These are phyloP conservation scores for Pachyseris speciosa DNA, from an alignment of 64 coral and sea anemone species.

Conservation along the genomic window DNA sequence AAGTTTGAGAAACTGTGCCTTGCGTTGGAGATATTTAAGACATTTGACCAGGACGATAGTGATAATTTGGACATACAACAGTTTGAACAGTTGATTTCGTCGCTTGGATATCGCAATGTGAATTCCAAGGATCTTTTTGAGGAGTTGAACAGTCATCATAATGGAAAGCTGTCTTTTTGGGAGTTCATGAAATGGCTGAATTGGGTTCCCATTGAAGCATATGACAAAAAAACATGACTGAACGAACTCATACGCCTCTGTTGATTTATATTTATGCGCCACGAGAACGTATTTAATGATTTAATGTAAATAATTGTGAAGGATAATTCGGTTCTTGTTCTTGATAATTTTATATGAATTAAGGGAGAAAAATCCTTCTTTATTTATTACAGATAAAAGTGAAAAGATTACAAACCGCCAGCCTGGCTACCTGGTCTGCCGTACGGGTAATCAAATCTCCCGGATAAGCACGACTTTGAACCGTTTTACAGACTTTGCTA, in stretches of 20 bases:
- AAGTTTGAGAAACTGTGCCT: constrained; percentile 59
- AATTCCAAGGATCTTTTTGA: constrained; percentile 47
- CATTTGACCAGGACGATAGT: constrained; percentile 58
- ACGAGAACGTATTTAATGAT: background rate
- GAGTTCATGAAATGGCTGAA: constrained; percentile 87
- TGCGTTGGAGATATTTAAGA: constrained; percentile 75
- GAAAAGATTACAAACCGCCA: too few species aligned
- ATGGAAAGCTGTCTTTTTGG: constrained; percentile 80
- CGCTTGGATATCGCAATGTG: constrained; percentile 58
- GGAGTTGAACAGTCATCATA: constrained; percentile 38
- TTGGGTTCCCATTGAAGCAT: constrained; percentile 60
- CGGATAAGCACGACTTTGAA: too few species aligned
- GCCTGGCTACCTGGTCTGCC: too few species aligned
- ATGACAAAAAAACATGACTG: background rate
- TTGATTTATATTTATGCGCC: background rate
- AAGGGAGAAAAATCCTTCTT: too few species aligned
- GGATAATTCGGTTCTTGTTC: too few species aligned
- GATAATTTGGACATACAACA: constrained; percentile 56
- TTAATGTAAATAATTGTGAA: too few species aligned
- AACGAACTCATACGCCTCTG: too few species aligned
- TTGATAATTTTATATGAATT: too few species aligned
- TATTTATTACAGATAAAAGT: too few species aligned
- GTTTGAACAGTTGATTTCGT: constrained; percentile 49
- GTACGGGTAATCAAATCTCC: too few species aligned
- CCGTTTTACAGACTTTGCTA: too few species aligned